A percentile compares a stretch with the other conserved stretches of the same genome.
phyloP scores from a whole-genome alignment of 2,888 invertebrate species.

The Pediacus dermestoides region DNA sequence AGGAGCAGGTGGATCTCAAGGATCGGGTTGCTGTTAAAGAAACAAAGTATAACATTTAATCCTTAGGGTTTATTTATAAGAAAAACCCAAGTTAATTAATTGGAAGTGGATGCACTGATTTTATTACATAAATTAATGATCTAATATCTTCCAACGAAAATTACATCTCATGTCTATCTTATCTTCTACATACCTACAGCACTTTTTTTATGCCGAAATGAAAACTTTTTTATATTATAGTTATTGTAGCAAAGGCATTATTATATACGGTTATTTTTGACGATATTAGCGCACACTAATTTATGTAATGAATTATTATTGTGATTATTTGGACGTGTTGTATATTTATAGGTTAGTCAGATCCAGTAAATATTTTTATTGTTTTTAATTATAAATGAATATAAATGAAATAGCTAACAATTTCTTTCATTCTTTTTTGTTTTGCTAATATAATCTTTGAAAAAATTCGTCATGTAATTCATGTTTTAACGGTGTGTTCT shows the following conservation, averaged over 20 bases:
- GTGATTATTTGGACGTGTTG: constrained; percentile 24
- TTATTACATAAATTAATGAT: constrained; percentile 19
- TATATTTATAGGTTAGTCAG: constrained; percentile 16
- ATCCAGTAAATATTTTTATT: constrained; percentile 16
- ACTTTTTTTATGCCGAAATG: too few relatives aligned
- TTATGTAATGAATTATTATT: constrained; percentile 29
- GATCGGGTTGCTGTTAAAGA: constrained; percentile 87
- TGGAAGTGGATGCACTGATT: constrained; percentile 14
- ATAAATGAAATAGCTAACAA: too few relatives aligned
- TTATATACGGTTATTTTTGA: too few relatives aligned
- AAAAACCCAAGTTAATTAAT: constrained; percentile 11
- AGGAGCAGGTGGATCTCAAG: constrained; percentile 74
- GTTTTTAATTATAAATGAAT: not conserved
- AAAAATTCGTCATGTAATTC: constrained; percentile 6
- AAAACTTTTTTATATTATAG: too few relatives aligned
- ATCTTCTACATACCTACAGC: too few relatives aligned
- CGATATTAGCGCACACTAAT: constrained; percentile 24
- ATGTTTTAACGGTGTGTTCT: constrained; percentile 12
- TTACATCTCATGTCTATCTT: not conserved
- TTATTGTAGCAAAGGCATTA: too few relatives aligned
- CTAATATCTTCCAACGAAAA: constrained; percentile 13
- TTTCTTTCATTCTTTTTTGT: not conserved
- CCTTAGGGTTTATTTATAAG: constrained; percentile 21
- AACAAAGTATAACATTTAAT: constrained; percentile 26
- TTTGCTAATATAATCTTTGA: not conserved